Percentiles rank a stretch among this genome's conserved stretches.
Conservation (phyloP, 2,888 invertebrate species). For the Abrostola triplasia region DNA sequence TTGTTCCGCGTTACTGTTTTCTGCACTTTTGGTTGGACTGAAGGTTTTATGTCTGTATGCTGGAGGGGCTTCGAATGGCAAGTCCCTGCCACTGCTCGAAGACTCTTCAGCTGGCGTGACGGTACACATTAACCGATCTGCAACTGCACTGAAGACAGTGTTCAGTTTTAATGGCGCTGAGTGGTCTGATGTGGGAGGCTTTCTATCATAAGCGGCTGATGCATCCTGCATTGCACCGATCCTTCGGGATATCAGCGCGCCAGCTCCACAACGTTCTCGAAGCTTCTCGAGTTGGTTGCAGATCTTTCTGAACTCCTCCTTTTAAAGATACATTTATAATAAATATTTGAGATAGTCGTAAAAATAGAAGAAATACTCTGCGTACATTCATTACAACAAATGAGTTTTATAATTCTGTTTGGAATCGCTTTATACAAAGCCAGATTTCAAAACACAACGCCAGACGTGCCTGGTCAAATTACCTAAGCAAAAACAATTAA, state of each 20-base stretch:
- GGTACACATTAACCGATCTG: constrained; percentile 85
- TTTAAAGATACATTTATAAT: constrained; percentile 19
- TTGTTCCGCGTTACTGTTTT: constrained; percentile 78
- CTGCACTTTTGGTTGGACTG: constrained; percentile 82
- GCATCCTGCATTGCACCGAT: constrained; percentile 95
- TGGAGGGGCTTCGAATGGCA: constrained; percentile 83
- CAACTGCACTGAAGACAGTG: constrained; percentile 86
- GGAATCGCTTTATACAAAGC: constrained; percentile 10
- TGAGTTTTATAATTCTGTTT: constrained; percentile 3
- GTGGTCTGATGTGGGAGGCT: constrained; percentile 83
- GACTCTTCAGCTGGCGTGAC: constrained; percentile 86
- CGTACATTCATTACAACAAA: neutral
- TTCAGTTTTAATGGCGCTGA: constrained; percentile 85
- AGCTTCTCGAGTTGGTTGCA: constrained; percentile 93
- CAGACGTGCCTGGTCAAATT: constrained; percentile 12
- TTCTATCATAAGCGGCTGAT: constrained; percentile 88
- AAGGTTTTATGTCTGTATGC: constrained; percentile 84
- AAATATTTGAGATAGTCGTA: constrained; percentile 3
- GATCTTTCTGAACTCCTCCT: constrained; percentile 95
- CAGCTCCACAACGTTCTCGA: constrained; percentile 93
- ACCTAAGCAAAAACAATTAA: constrained; percentile 27
- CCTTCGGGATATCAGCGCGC: constrained; percentile 92
- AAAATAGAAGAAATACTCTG: neutral
- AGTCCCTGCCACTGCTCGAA: constrained; percentile 83
- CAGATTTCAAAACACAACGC: constrained; percentile 6